These are phyloP conservation scores for Coleophora flavipennella DNA, from an alignment of 2,888 invertebrate genomes.

Conservation along the genomic window DNA sequence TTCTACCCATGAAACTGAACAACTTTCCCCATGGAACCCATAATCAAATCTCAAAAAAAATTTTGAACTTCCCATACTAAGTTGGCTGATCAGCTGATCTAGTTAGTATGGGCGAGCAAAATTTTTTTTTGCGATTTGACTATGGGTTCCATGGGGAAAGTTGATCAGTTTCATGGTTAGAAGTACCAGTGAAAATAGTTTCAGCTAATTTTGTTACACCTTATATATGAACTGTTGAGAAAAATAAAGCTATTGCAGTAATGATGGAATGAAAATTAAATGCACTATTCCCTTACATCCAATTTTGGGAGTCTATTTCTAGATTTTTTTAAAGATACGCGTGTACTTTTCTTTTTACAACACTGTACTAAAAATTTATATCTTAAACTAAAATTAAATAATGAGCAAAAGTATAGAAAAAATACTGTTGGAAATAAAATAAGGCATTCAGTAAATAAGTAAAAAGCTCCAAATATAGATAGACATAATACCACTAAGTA, in stretches of 20 bases:
- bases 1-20: too few relatives aligned
- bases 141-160: too few relatives aligned
- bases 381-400: conserved; percentile 1
- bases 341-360: conserved; percentile 2
- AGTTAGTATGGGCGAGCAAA: too few relatives aligned
- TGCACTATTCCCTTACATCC: conserved; percentile 2
- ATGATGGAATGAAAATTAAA: conserved; percentile 10
- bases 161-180: too few relatives aligned
- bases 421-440: conserved; percentile 1
- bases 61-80: too few relatives aligned
- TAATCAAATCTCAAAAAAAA: too few relatives aligned
- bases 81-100: too few relatives aligned
- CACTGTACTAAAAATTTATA: conserved; percentile 2
- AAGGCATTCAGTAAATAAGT: not conserved
- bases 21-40: too few relatives aligned
- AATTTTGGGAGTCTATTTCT: conserved; percentile 2
- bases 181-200: too few relatives aligned
- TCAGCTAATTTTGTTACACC: too few relatives aligned
- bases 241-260: not conserved
- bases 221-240: not conserved
- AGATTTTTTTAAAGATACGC: not conserved
- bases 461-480: conserved; percentile 2
- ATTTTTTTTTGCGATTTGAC: too few relatives aligned
- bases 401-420: conserved; percentile 5
- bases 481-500: too few relatives aligned